These are phyloP conservation scores for Lepidocyrtinus sp. DNA, from an alignment of 2,888 invertebrate species.

Conservation along the genomic window DNA sequence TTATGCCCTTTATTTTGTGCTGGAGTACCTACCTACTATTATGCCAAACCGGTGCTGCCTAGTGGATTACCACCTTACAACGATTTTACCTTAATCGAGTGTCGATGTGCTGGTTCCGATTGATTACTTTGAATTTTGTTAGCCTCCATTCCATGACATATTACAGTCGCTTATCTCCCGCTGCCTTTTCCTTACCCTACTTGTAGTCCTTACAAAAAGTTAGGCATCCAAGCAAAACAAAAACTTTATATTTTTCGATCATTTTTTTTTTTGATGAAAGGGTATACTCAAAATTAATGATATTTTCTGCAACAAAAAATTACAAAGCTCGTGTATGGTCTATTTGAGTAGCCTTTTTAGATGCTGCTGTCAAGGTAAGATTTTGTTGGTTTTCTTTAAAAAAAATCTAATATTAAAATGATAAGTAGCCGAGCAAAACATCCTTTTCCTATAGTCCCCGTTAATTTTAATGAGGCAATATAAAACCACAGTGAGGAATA, in stretches of 20 bases:
- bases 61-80: constrained; percentile 39
- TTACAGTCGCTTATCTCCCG: constrained; percentile 13
- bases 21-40: constrained; percentile 34
- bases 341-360: too few relatives aligned
- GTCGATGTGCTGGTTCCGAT: constrained; percentile 61
- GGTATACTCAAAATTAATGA: too few relatives aligned
- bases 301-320: too few relatives aligned
- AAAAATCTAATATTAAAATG: background rate
- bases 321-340: too few relatives aligned
- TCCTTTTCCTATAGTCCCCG: background rate
- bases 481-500: constrained; percentile 18
- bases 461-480: constrained; percentile 29
- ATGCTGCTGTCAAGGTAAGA: too few relatives aligned
- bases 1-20: background rate
- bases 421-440: background rate
- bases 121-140: constrained; percentile 56
- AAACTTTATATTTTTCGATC: too few relatives aligned
- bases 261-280: too few relatives aligned
- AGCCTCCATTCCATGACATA: constrained; percentile 19
- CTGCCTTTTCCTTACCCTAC: background rate
- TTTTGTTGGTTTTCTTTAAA: too few relatives aligned
- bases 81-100: constrained; percentile 45
- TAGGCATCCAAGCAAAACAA: too few relatives aligned
- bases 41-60: background rate
- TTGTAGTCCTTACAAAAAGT: too few relatives aligned